These are phyloP conservation scores for Plebejus melissa DNA, from an alignment of 2,888 invertebrate species.

Conservation along the genomic window DNA sequence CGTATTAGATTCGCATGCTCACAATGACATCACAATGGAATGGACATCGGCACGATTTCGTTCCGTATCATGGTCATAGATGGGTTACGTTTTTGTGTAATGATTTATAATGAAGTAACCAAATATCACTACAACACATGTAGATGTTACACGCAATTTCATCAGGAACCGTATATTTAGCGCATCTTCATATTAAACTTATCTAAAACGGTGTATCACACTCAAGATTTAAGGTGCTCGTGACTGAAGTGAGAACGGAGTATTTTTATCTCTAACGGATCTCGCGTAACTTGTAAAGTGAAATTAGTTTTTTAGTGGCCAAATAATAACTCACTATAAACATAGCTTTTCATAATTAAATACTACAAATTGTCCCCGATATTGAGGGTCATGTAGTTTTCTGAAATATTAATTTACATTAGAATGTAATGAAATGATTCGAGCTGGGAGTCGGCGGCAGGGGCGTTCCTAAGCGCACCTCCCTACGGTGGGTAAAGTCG, in stretches of 20 bases:
- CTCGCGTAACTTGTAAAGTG: not conserved
- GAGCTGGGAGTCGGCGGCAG: conserved; percentile 39
- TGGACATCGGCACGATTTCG: not conserved
- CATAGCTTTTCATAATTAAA: not conserved
- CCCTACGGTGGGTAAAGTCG: conserved; percentile 36
- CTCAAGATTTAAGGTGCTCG: not conserved
- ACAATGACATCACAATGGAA: conserved; percentile 35
- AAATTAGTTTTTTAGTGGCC: not conserved
- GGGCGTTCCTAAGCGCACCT: conserved; percentile 47
- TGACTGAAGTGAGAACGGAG: not conserved
- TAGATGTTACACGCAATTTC: not conserved
- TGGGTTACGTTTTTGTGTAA: not conserved
- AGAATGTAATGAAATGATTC: conserved; percentile 17
- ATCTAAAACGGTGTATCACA: no score
- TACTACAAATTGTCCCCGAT: not conserved
- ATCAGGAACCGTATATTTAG: not conserved
- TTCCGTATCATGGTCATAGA: not conserved
- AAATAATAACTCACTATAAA: not conserved
- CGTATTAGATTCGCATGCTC: conserved; percentile 38
- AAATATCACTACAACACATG: no score
- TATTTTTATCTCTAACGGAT: not conserved
- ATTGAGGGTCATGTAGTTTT: not conserved
- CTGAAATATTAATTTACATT: not conserved
- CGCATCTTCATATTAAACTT: no score
- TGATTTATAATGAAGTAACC: not conserved